Evolutionary conservation across 2,888 invertebrate species (phyloP), one percentile per base, ranked within the genome.

Genomic region (Neelides folsomi): DNA sequence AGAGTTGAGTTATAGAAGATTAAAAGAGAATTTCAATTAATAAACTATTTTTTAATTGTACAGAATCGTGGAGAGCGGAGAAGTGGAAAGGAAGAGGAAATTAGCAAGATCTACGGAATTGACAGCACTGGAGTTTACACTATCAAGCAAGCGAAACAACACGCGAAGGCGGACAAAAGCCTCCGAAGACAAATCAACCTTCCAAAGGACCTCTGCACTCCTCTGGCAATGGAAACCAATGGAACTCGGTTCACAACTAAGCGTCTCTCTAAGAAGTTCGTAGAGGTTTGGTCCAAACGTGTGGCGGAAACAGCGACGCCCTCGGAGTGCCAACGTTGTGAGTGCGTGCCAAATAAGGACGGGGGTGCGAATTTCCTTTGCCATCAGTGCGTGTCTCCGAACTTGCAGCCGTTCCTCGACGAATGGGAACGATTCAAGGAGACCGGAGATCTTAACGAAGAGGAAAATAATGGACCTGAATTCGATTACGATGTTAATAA

Each of bases 281-380:
- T 68, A 27, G 67, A 69, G 47, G 68, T 68, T 9, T 68, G 73
- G 60, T 66, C 69, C 8, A 62, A 67, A 5, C 64, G 70, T 12
- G 65, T 71, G 2, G 64, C 67, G 1, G 53, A 63, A 43, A 66
- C 68, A 9, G 67, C 70, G 19, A 54, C 63, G 16, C 69, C 70
- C 0, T 63, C 69, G 1, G 58, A 59, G n/a, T 73, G 73, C 58
- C 73, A 73, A 60, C 64, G 67, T 10, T 74, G 74, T 62, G 68
- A 68, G 41, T 73, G 73, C 61, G 66, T 68, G 1, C 65, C 70
- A 2, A 71, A 71, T 51, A 62, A 65, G n/a, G 65, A 68, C 53
- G 73, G 72, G 15, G 64, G 67, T 1, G 71, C 72, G 1, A 61
- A 61, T 34, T 60, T 70, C 20, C 65, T 68, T 48, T 74, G 74